Conservation (phyloP, 2,888 invertebrate genomes). For the Hylaea fasciaria region DNA sequence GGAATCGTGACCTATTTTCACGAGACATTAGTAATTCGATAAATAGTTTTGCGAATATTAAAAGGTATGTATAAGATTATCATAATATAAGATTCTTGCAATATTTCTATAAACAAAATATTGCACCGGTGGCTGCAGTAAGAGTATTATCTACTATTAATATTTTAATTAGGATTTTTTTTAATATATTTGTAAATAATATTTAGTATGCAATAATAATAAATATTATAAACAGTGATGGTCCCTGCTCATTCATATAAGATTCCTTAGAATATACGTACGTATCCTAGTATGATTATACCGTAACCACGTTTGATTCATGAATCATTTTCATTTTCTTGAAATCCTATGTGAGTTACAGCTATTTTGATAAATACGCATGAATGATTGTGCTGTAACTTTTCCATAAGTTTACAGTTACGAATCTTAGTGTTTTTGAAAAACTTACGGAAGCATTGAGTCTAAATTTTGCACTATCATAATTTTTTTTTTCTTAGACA, state of each 20-base stretch:
- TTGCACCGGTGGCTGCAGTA: too few relatives aligned
- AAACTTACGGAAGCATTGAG: too few relatives aligned
- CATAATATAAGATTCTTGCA: too few relatives aligned
- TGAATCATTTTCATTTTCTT: constrained; percentile 16
- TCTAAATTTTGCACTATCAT: too few relatives aligned
- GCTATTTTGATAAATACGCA: not conserved
- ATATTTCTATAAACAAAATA: too few relatives aligned
- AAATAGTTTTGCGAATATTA: too few relatives aligned
- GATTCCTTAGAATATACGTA: not conserved
- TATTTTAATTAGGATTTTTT: too few relatives aligned
- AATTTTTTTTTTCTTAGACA: too few relatives aligned
- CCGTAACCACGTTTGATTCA: not conserved
- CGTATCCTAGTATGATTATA: constrained; percentile 5
- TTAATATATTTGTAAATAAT: not conserved
- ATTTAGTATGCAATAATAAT: not conserved
- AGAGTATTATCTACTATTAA: too few relatives aligned
- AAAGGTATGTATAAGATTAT: too few relatives aligned
- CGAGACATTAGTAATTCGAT: constrained; percentile 9
- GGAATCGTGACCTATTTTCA: constrained; percentile 21
- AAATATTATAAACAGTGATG: constrained; percentile 9
- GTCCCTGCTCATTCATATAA: constrained; percentile 8
- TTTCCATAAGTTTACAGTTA: too few relatives aligned
- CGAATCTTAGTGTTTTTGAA: too few relatives aligned
- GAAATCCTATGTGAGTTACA: not conserved
- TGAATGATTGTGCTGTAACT: not conserved